Evolutionary conservation across 2,113 vertebrate species (phyloP).

Genomic region (Tychaedon coryphoeus): DNA sequence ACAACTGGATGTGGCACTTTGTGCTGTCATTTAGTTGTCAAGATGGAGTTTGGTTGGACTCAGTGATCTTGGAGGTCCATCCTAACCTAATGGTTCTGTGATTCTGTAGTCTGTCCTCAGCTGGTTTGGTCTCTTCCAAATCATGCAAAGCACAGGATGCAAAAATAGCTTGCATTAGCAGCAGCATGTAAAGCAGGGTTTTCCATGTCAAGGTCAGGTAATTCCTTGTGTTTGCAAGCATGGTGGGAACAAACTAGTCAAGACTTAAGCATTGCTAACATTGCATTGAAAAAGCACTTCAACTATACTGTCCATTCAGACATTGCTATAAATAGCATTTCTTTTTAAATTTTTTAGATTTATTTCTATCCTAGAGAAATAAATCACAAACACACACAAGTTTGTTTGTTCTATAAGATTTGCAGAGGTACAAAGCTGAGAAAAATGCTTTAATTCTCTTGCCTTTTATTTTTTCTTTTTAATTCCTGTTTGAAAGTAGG

Average conservation of each 20-base stretch:
- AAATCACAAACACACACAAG: no score
- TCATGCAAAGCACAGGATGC: conserved; percentile 12
- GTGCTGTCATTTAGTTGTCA: not conserved
- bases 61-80: not conserved
- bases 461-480: not conserved
- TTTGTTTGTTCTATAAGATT: not conserved
- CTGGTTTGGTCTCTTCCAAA: not conserved
- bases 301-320: not conserved
- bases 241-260: not conserved
- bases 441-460: not conserved
- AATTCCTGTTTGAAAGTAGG: not conserved
- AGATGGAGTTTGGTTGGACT: not conserved
- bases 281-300: not conserved
- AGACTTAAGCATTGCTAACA: not conserved
- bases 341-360: not conserved
- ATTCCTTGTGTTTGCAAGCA: not conserved
- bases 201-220: not conserved
- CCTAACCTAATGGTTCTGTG: not conserved
- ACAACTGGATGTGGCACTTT: not conserved
- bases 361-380: not conserved
- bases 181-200: not conserved
- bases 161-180: not conserved
- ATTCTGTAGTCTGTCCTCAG: not conserved
- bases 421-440: not conserved
- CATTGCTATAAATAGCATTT: not conserved